Base-by-base conservation (phyloP, 2,113 vertebrate species). In the Gadus chalcogrammus region DNA sequence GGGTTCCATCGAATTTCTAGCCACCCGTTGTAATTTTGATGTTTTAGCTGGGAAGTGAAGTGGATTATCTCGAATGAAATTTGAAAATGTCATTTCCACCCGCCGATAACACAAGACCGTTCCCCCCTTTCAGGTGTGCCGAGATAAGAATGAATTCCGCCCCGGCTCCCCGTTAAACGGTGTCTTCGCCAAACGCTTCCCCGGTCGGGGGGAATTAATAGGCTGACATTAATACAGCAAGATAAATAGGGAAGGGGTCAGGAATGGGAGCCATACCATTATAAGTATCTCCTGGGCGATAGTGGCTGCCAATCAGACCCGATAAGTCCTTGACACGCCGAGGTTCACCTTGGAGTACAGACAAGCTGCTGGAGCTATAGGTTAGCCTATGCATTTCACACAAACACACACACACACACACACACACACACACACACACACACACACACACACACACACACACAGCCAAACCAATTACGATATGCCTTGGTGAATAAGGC, bases 201-300 rank as follows among this genome's bases (percentile, higher is more conserved):
- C 76, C 67, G 88, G 88, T 87, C 79, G 81, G 82, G 81, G n/a
- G 82, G 93, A 96, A 94, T 96, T 96, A 96, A 95, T 96, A 93
- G 91, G 91, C 89, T 94, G 94, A 96, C 94, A 97, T 95, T 95
- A 97, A 96, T 96, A 96, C 93, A 91, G 91, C 90, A 90, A 94
- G 94, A 96, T 95, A 94, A 95, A 96, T 94, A 94, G 93, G 92
- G 92, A 93, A 48, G 42, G 94, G 94, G 93, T 94, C 91, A 93
- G 77, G 82, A 91, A 86, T 75, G 69, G 81, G 85, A 81, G 88
- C 88, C 87, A 92, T 89, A 93, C 88, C 74, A 87, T 90, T 93
- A 94, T 88, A 89, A 87, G 91, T 91, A 93, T 94, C 91, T 93
- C 91, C 87, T 88, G 88, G 42, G 71, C 87, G 92, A 92, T 94